Evolutionary conservation across 2,113 vertebrate genomes (phyloP), one percentile per base, ranked within the genome.

Genomic region (Pongo pygmaeus): DNA sequence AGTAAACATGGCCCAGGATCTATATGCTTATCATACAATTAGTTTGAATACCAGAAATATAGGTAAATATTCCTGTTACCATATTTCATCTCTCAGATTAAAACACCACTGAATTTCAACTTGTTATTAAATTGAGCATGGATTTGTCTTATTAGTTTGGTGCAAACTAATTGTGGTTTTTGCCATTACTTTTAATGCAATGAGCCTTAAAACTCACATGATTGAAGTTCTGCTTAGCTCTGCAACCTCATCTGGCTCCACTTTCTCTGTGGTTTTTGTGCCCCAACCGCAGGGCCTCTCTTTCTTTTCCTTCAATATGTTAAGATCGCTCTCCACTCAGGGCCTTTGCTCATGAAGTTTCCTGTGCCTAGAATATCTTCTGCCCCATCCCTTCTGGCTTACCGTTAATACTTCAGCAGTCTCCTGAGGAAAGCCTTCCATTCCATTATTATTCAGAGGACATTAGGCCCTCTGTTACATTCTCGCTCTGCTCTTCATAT

Each of bases 91-190:
- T 43, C 67, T 38, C 17, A 27, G n/a, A 55, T 88, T 27, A 91
- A 38, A 67, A 32, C 1, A 23, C 1, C 1, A 8, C 30, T 25
- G 10, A 77, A 70, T 23, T 17, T 48, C 6, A 86, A 5, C 0
- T 27, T 77, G 25, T n/a, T n/a, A 69, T 81, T 70, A n/a, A 61
- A 14, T n/a, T n/a, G 11, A 79, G 12, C 8, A 25, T 74, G 22
- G 17, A 8, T 27, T 78, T 75, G 23, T 20, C 57, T 46, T 25
- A 27, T 69, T 84, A 32, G 61, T 30, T 32, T 64, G 61, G 61
- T 30, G 61, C 27, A 64, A 64, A 64, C 27, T 64, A 64, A 30
- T 3, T 32, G 27, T 64, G 27, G 27, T 64, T 64, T 64, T 64
- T 64, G 61, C 61, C 27, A 30, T 32, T 64, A 64, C 27, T 64